Percentiles rank a stretch among this genome's conserved stretches.
Conservation (phyloP, 2,113 vertebrate species). For the Anhinga rufa region DNA sequence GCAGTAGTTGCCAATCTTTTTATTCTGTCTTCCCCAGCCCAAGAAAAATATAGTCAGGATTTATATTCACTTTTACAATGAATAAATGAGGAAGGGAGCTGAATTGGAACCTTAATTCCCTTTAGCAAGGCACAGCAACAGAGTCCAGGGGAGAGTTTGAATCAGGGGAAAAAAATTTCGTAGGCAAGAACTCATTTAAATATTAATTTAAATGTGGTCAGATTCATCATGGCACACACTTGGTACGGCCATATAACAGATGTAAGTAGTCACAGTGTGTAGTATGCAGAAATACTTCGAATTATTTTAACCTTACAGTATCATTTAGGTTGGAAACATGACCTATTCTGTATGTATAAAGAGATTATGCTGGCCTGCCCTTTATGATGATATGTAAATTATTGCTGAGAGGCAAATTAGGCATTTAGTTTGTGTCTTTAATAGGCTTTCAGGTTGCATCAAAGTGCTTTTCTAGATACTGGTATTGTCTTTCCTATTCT, state of each 20-base stretch:
- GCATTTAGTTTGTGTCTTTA: background rate
- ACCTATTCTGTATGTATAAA: background rate
- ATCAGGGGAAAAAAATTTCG: background rate
- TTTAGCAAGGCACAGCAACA: background rate
- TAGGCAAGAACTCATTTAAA: background rate
- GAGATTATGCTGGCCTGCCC: background rate
- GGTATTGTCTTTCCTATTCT: background rate
- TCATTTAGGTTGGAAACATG: background rate
- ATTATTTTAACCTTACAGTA: background rate
- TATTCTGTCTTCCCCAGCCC: background rate
- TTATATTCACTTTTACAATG: background rate
- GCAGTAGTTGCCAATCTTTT: background rate
- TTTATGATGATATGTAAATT: background rate
- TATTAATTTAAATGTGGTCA: background rate
- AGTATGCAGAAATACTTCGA: background rate
- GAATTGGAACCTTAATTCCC: background rate
- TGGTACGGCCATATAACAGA: background rate
- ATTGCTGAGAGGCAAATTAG: background rate
- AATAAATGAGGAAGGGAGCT: background rate
- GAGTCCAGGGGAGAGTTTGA: background rate
- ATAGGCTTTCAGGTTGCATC: background rate
- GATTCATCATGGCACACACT: background rate
- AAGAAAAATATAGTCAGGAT: background rate
- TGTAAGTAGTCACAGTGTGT: background rate
- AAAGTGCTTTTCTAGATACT: background rate